Evolutionary conservation across 2,797 vertebrate species (phyloP).

Genomic region (Sebastes diaconus): DNA sequence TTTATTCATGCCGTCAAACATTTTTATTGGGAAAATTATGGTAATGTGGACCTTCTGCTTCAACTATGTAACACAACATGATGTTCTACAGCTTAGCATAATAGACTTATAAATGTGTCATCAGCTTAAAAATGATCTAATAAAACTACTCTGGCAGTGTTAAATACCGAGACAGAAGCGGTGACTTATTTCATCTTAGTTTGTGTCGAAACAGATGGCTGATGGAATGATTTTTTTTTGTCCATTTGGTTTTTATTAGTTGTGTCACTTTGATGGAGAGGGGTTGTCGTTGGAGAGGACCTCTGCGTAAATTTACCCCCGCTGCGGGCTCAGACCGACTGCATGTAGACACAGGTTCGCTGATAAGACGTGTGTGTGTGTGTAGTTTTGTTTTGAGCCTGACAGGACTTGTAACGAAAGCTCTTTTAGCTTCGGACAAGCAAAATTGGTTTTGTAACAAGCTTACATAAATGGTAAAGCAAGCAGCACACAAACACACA

Average conservation of each 20-base stretch:
- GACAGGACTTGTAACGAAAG: slow-evolving; percentile 5
- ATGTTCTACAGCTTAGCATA: not conserved
- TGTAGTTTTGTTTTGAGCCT: not conserved
- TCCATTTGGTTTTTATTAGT: slow-evolving; percentile 1
- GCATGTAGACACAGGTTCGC: slow-evolving; percentile 29
- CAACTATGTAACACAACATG: not conserved
- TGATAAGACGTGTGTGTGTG: slow-evolving; percentile 10
- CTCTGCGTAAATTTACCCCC: not conserved
- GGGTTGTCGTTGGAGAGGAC: not conserved
- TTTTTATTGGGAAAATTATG: slow-evolving; percentile 17
- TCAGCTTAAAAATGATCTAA: not conserved
- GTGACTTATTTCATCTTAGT: not conserved
- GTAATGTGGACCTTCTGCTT: not conserved
- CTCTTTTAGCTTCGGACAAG: slow-evolving; percentile 6
- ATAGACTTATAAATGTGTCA: slow-evolving; percentile 19
- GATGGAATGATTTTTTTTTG: not conserved
- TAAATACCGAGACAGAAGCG: not conserved
- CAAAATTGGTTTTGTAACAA: slow-evolving; percentile 37
- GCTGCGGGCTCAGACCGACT: slow-evolving; percentile 6
- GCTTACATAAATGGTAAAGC: slow-evolving; percentile 33
- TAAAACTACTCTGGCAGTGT: not conserved
- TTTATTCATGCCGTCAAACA: not conserved
- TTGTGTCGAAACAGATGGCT: not conserved
- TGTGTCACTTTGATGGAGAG: slow-evolving; percentile 5
- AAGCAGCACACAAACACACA: not conserved